A percentile compares a stretch with the other conserved stretches of the same genome.
phyloP scores from a whole-genome alignment of 2,888 invertebrate species.

The Flexamia atlantica region DNA sequence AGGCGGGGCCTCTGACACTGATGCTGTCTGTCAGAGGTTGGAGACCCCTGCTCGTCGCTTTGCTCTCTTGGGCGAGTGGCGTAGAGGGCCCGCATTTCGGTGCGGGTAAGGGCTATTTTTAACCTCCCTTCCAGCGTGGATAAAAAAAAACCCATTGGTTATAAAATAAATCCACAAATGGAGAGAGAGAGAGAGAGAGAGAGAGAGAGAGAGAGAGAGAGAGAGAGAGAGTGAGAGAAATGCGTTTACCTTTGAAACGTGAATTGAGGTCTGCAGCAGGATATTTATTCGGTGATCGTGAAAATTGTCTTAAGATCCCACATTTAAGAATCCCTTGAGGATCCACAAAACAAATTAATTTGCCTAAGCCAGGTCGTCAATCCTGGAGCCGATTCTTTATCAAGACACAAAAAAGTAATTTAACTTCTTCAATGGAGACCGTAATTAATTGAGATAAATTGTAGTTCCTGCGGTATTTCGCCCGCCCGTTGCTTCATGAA shows the following conservation, averaged over 20 bases:
- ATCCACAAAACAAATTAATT: conserved; percentile 34
- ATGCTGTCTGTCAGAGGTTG: no score
- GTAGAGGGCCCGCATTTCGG: no score
- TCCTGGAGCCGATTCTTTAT: conserved; percentile 21
- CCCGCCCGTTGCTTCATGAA: not conserved
- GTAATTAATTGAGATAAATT: conserved; percentile 53
- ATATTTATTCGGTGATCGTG: not conserved
- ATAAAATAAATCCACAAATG: no score
- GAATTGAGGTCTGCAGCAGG: not conserved
- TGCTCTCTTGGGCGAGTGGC: no score
- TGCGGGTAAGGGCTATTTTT: no score
- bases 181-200: no score
- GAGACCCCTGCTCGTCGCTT: no score
- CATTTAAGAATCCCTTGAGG: not conserved
- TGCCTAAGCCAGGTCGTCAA: conserved; percentile 25
- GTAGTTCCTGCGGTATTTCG: not conserved
- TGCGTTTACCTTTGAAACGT: not conserved
- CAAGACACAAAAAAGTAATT: conserved; percentile 59
- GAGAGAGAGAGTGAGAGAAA: no score
- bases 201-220: no score
- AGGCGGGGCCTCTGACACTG: no score
- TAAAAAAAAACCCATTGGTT: no score
- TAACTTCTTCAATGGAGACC: conserved; percentile 32
- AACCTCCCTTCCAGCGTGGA: no score
- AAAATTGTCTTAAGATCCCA: not conserved